Evolutionary conservation across 1,140 invertebrate genomes (phyloP).

Genomic region (Dysdera silvatica): DNA sequence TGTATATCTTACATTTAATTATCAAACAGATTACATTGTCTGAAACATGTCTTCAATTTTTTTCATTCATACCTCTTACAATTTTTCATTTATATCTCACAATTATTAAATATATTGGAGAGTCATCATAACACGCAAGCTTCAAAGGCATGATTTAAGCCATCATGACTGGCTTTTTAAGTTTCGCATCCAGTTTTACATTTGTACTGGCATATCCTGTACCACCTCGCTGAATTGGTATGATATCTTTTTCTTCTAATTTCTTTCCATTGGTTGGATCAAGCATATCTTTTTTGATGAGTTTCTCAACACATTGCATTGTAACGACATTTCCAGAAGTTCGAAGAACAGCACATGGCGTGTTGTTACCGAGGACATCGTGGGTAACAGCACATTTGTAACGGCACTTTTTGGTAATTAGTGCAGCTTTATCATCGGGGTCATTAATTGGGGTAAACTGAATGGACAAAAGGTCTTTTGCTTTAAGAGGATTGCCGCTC

Average conservation of each 20-base stretch:
- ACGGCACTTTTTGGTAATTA: slow-evolving; percentile 55
- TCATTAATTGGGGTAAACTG: slow-evolving; percentile 83
- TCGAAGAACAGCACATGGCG: slow-evolving; percentile 83
- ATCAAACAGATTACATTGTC: no score
- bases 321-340: slow-evolving; percentile 93
- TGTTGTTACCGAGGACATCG: slow-evolving; percentile 88
- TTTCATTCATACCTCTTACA: no score
- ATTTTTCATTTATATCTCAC: no score
- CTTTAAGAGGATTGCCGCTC: slow-evolving; percentile 75
- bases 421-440: slow-evolving; percentile 55
- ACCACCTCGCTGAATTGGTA: slow-evolving; percentile 85
- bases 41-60: no score
- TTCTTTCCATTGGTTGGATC: slow-evolving; percentile 85
- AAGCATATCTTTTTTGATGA: slow-evolving; percentile 94
- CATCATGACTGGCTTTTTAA: slow-evolving; percentile 77
- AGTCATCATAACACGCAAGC: no score
- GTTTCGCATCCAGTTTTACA: slow-evolving; percentile 68
- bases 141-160: no score
- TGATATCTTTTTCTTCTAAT: slow-evolving; percentile 88
- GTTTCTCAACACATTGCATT: slow-evolving; percentile 89
- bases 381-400: slow-evolving; percentile 97
- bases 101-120: no score
- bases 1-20: no score
- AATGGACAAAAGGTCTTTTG: slow-evolving; percentile 87
- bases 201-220: slow-evolving; percentile 88